phyloP scores from a whole-genome alignment of 2,888 invertebrate species.

The Deilephila elpenor region DNA sequence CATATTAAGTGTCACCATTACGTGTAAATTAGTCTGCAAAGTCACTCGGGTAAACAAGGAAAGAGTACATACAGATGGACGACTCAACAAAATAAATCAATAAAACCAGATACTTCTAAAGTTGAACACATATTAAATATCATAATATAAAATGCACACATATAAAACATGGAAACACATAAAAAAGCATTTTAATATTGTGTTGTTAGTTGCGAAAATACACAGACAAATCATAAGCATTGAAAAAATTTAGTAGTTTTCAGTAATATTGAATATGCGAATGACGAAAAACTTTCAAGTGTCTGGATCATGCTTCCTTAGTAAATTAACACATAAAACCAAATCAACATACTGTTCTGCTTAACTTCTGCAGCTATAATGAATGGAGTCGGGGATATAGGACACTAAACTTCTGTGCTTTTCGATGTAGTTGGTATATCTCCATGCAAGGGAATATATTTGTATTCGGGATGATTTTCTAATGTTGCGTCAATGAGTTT shows the following conservation, averaged over 20 bases:
- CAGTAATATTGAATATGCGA: conserved; percentile 35
- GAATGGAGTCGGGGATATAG: conserved; percentile 53
- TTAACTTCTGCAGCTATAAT: conserved; percentile 52
- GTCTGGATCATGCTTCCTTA: conserved; percentile 45
- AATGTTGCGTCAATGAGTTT: conserved; percentile 76
- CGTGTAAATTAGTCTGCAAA: conserved; percentile 22
- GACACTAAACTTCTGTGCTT: conserved; percentile 75
- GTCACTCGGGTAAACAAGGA: conserved; percentile 38
- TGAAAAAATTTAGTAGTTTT: not conserved
- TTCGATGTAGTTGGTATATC: conserved; percentile 69
- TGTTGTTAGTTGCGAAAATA: conserved; percentile 3
- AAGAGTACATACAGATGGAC: conserved; percentile 34
- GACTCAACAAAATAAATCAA: conserved; percentile 34
- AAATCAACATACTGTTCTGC: conserved; percentile 75
- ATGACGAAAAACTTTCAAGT: conserved; percentile 35
- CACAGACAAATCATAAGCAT: conserved; percentile 9
- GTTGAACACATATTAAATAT: conserved; percentile 2
- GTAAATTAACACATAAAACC: conserved; percentile 54
- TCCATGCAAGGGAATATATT: conserved; percentile 68
- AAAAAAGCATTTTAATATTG: conserved; percentile 2
- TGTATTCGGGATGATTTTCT: conserved; percentile 77
- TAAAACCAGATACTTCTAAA: not conserved
- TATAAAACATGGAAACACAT: conserved; percentile 7
- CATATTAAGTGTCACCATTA: conserved; percentile 21
- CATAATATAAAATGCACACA: conserved; percentile 9